Conservation (phyloP, 2,113 vertebrate species). For the Nothoprocta perdicaria region DNA sequence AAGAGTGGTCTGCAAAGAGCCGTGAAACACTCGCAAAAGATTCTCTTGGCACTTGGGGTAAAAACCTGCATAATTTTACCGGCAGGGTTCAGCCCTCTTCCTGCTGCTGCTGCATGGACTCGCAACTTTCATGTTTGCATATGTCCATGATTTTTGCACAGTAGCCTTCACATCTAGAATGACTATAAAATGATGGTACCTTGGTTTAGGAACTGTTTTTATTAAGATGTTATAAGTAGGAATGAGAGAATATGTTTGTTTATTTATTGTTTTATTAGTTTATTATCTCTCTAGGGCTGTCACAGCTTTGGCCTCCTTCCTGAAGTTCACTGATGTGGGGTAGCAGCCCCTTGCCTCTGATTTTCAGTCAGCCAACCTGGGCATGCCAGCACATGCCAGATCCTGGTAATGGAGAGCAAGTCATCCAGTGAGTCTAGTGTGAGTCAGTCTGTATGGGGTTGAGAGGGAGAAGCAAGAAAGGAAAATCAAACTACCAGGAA, state of each 20-base stretch:
- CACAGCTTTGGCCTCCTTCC: not conserved
- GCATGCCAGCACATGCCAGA: not conserved
- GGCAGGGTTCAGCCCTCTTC: not conserved
- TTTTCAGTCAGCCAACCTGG: not conserved
- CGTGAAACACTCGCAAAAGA: not conserved
- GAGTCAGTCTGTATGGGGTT: not conserved
- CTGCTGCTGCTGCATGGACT: not conserved
- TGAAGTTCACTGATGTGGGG: not conserved
- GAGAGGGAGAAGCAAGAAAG: not conserved
- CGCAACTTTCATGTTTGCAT: rapidly evolving
- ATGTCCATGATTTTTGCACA: not conserved
- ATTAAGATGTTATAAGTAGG: not conserved
- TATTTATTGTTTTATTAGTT: not conserved
- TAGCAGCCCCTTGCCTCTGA: not conserved
- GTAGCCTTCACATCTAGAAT: not conserved
- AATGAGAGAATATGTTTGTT: not conserved
- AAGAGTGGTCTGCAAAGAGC: not conserved
- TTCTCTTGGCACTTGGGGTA: not conserved
- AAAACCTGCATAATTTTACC: not conserved
- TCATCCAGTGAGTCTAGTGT: not conserved
- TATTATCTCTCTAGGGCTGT: not conserved
- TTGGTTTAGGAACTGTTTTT: not conserved
- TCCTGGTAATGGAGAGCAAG: not conserved
- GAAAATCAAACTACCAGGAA: not conserved
- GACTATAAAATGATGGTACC: not conserved